A percentile compares a stretch with the other conserved stretches of the same genome.
phyloP scores from a whole-genome alignment of 1,140 invertebrate genomes.

The Macrocentrus cingulum region DNA sequence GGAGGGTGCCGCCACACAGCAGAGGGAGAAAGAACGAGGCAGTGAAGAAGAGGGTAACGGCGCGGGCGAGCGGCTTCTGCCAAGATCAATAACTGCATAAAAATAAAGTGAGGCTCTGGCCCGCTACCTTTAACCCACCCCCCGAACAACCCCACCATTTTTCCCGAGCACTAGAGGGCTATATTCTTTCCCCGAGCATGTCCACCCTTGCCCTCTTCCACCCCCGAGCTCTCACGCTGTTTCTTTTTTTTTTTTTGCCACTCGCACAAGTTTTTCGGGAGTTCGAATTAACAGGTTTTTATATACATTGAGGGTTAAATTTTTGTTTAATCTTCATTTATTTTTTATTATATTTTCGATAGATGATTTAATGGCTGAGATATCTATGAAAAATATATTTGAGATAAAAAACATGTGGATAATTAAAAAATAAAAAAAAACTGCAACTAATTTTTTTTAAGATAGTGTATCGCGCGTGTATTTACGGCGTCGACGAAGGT shows the following conservation, averaged over 20 bases:
- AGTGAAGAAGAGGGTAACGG: constrained; percentile 21
- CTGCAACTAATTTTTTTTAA: no score
- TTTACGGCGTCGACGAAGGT: not conserved
- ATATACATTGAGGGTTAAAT: no score
- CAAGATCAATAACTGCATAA: constrained; percentile 61
- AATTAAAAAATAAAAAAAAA: no score
- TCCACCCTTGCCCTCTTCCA: constrained; percentile 6
- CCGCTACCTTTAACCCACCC: constrained; percentile 58
- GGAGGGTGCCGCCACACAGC: constrained; percentile 6
- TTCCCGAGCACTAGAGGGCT: constrained; percentile 6
- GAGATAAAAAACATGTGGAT: no score
- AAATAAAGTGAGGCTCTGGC: constrained; percentile 59
- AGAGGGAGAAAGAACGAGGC: constrained; percentile 13
- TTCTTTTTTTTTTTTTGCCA: constrained; percentile 2
- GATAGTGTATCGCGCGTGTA: no score
- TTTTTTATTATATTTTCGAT: no score
- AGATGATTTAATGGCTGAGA: no score
- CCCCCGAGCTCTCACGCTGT: constrained; percentile 2
- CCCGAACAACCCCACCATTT: not conserved
- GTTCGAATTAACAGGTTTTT: no score
- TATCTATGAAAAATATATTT: no score
- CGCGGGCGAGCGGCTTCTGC: constrained; percentile 50
- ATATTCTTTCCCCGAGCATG: not conserved
- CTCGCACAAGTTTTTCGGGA: no score
- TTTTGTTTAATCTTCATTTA: no score